A percentile compares a stretch with the other conserved stretches of the same genome.
These are phyloP conservation scores for Elaeidobius kamerunicus DNA, from an alignment of 2,888 invertebrate species.

Conservation along the genomic window DNA sequence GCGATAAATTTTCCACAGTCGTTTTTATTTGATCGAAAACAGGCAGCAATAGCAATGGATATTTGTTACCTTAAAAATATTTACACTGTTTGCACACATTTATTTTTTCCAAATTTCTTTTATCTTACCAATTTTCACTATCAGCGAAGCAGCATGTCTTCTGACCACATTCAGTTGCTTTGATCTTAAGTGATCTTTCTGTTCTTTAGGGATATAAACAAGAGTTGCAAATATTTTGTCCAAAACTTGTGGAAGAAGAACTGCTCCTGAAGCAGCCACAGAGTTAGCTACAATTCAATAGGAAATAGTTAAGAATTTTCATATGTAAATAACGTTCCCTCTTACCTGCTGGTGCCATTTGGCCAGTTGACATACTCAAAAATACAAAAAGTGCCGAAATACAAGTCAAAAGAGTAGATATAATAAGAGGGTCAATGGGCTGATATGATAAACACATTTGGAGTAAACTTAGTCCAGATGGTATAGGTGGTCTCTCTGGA, in stretches of 20 bases:
- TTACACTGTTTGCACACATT: neutral
- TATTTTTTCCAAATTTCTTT: neutral
- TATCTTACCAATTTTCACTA: conserved; percentile 68
- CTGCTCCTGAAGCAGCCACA: conserved; percentile 62
- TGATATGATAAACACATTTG: conserved; percentile 74
- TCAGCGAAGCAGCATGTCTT: conserved; percentile 83
- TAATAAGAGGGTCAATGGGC: conserved; percentile 74
- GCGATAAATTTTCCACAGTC: conserved; percentile 68
- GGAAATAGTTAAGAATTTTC: neutral
- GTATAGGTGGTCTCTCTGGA: conserved; percentile 70
- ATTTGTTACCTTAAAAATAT: conserved; percentile 63
- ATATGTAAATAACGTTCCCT: no score
- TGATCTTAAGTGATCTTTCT: conserved; percentile 56
- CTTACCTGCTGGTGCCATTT: conserved; percentile 56
- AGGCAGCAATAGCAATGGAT: conserved; percentile 79
- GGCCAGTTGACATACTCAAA: conserved; percentile 82
- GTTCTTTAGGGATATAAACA: conserved; percentile 67
- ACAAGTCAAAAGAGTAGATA: conserved; percentile 84
- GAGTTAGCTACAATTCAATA: conserved; percentile 49
- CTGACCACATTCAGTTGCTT: conserved; percentile 80
- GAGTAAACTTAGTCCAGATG: conserved; percentile 72
- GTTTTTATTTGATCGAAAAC: conserved; percentile 82
- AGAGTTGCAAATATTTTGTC: conserved; percentile 87
- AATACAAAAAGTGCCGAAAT: conserved; percentile 90
- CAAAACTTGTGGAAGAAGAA: conserved; percentile 72